phyloP scores from a whole-genome alignment of 2,797 vertebrate species.

The Myotis findleyi region DNA sequence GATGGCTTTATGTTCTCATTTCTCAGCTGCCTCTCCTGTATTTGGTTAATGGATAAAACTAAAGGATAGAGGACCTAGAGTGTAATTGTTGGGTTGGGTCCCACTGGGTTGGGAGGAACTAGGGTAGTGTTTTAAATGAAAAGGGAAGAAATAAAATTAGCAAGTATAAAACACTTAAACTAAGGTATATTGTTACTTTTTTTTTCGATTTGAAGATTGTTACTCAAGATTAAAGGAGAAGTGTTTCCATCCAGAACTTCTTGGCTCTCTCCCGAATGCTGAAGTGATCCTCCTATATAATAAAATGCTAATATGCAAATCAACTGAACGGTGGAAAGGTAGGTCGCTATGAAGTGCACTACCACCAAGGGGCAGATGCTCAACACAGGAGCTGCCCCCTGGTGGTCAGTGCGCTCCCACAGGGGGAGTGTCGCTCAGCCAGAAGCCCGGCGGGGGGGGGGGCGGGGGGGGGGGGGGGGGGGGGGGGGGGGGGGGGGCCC shows the following conservation, averaged over 20 bases:
- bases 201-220: not conserved
- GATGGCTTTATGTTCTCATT: not conserved
- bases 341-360: no score
- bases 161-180: slow-evolving; percentile 19
- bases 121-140: not conserved
- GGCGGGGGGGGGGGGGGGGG: no score
- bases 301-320: no score
- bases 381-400: no score
- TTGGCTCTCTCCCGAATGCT: not conserved
- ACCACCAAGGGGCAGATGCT: no score
- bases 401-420: no score
- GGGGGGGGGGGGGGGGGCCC: no score
- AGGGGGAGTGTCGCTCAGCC: no score
- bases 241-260: not conserved
- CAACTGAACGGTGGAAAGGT: fast-evolving
- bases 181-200: not conserved
- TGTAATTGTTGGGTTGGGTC: not conserved
- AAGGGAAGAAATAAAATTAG: slow-evolving; percentile 33
- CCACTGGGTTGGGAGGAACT: not conserved
- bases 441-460: no score
- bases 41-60: slow-evolving; percentile 32
- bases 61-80: not conserved
- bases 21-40: not conserved
- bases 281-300: not conserved
- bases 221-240: slow-evolving; percentile 25